Conservation (phyloP, 2,888 invertebrate genomes). For the Thyatira batis region DNA sequence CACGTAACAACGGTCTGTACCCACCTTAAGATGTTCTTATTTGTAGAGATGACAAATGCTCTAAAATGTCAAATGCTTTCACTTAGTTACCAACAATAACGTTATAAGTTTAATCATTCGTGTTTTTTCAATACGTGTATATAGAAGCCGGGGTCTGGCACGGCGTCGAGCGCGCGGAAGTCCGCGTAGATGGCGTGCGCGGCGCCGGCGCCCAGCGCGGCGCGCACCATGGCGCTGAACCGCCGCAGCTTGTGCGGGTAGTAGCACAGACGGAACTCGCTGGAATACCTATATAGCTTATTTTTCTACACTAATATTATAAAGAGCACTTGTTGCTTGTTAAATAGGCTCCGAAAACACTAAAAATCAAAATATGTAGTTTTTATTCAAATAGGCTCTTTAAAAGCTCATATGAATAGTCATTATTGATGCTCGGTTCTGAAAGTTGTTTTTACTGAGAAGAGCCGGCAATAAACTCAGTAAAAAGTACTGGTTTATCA, state of each 20-base stretch:
- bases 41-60: too few species aligned
- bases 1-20: too few species aligned
- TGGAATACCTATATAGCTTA: conserved; percentile 50
- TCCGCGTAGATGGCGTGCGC: conserved; percentile 90
- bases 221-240: conserved; percentile 87
- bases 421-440: too few species aligned
- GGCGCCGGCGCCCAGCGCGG: conserved; percentile 85
- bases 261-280: conserved; percentile 93
- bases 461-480: too few species aligned
- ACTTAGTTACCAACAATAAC: not conserved
- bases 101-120: not conserved
- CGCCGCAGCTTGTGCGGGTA: conserved; percentile 90
- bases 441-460: too few species aligned
- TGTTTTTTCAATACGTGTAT: conserved; percentile 84
- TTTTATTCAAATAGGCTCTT: too few species aligned
- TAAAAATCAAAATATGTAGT: too few species aligned
- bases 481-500: too few species aligned
- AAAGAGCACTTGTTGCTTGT: not conserved
- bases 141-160: conserved; percentile 89
- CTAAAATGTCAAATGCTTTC: too few species aligned
- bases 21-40: too few species aligned
- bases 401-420: too few species aligned
- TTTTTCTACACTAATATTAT: not conserved
- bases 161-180: conserved; percentile 86
- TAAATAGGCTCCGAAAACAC: too few species aligned